Base-by-base conservation (phyloP, 2,797 vertebrate species). In the Crocidura indochinensis region DNA sequence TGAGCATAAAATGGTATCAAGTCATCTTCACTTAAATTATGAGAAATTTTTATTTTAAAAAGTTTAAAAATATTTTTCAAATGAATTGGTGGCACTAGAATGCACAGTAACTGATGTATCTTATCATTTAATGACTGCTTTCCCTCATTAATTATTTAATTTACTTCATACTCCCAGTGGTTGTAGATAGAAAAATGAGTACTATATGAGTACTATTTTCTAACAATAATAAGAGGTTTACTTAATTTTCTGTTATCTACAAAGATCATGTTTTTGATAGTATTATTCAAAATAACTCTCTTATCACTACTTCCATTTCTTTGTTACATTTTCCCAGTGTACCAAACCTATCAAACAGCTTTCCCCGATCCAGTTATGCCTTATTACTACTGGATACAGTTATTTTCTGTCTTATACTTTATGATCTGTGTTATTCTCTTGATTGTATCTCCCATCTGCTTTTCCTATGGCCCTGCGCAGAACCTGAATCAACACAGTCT, bases 241-340 rank as follows among this genome's bases (percentile, higher is more conserved):
- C 72, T 89, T 87, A 44, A 91, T 82, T 92, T 84, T 91, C 74
- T 87, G 62, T 64, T 29, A 8, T 14, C 44, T 56, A 93, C 93
- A 73, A 38, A 69, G 67, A 6, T 60, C 20, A 49, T 74, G 31
- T 38, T 75, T 65, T 87, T 68, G 47, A 38, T 74, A 77, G 49
- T 53, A 74, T 24, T 15, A 87, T 60, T 27, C 26, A 84, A 89
- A 11, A 20, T 56, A 31, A 72, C 44, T 83, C 26, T 69, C 62
- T 44, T 6, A 27, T 10, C 49, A 62, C 1, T 29, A 47, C 27
- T 38, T 11, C 20, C 14, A 49, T 4, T 78, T 78, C 27, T 73
- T 26, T 75, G 17, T 60, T 31, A 10, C 72, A 72, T 15, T 22
- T 8, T 69, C 19, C 31, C 22, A 20, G 44, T 69, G 1, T 19